Conservation (phyloP, 2,113 vertebrate genomes). For the Mesembrinibis cayennensis region DNA sequence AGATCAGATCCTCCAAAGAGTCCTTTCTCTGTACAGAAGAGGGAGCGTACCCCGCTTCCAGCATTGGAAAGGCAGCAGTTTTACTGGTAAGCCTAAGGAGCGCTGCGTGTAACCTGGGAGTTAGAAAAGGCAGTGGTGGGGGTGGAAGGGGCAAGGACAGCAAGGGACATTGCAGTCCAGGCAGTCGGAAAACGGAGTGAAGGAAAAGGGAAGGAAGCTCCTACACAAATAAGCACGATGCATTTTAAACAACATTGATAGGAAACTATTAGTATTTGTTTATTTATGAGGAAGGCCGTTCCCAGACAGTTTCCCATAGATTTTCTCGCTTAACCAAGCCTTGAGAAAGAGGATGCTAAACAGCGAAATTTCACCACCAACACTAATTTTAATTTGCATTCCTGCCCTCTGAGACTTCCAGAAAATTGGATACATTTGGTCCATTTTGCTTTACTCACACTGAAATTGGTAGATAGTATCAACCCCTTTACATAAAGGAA, state of each 20-base stretch:
- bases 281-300: neutral
- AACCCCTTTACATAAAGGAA: neutral
- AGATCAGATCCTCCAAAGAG: neutral
- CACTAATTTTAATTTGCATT: neutral
- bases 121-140: neutral
- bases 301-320: neutral
- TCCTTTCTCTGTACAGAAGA: neutral
- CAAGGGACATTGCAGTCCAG: neutral
- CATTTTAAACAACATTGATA: neutral
- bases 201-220: neutral
- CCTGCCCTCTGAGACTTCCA: neutral
- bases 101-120: neutral
- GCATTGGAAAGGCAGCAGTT: neutral
- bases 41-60: neutral
- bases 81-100: neutral
- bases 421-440: neutral
- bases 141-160: neutral
- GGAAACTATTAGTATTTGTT: neutral
- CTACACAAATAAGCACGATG: neutral
- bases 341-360: neutral
- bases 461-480: neutral
- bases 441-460: neutral
- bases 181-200: neutral
- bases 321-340: neutral
- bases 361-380: neutral